Conservation (phyloP, 2,113 vertebrate species). For the Scophthalmus maximus region DNA sequence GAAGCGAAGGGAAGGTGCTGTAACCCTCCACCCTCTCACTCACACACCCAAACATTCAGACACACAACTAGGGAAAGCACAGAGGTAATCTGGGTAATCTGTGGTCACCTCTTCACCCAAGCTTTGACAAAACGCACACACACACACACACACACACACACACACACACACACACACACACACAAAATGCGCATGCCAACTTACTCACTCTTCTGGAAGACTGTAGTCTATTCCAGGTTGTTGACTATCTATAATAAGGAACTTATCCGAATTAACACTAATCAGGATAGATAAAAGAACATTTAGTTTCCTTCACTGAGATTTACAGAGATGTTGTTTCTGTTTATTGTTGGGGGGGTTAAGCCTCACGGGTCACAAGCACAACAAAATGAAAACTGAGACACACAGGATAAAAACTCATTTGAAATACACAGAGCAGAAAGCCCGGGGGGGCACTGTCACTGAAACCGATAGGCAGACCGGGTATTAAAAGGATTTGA, state of each 20-base stretch:
- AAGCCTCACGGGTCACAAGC: background rate
- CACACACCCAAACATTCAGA: constrained; percentile 36
- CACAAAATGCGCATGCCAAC: constrained; percentile 57
- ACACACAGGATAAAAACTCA: background rate
- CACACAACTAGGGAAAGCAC: constrained; percentile 54
- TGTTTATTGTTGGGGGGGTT: no score
- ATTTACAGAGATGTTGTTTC: background rate
- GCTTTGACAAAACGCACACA: constrained; percentile 23
- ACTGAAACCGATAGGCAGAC: background rate
- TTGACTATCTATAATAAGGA: constrained; percentile 67
- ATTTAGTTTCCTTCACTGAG: background rate
- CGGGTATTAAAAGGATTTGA: no score
- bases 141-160: constrained; percentile 25
- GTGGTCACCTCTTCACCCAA: constrained; percentile 51
- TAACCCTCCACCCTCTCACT: background rate
- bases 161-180: constrained; percentile 21
- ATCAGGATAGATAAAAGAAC: constrained; percentile 25
- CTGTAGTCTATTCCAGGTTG: constrained; percentile 56
- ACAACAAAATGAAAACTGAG: background rate
- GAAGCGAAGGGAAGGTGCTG: background rate
- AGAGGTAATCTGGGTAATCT: constrained; percentile 60
- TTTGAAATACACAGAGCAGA: constrained; percentile 5
- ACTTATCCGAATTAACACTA: constrained; percentile 47
- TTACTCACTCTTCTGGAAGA: constrained; percentile 54
- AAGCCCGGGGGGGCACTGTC: background rate